phyloP scores from a whole-genome alignment of 2,888 invertebrate species.

The Rosalia funebris region DNA sequence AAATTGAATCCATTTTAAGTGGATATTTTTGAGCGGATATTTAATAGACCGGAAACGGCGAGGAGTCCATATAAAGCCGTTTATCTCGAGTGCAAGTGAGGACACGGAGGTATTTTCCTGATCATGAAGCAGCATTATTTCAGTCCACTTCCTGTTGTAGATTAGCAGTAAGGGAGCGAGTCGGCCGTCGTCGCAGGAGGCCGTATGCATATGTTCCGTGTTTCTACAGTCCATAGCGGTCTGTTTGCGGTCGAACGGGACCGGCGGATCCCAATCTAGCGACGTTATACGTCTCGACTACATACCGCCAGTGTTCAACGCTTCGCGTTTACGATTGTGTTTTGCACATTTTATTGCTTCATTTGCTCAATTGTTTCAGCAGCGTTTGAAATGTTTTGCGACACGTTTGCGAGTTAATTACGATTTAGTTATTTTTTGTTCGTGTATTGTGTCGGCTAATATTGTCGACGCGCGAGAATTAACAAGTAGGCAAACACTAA shows the following conservation, averaged over 20 bases:
- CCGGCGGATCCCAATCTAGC: conserved; percentile 38
- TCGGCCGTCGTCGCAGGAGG: conserved; percentile 30
- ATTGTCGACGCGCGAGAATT: conserved; percentile 1
- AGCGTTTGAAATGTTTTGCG: conserved; percentile 37
- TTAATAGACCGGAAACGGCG: conserved; percentile 40
- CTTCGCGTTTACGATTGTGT: conserved; percentile 43
- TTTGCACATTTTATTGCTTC: conserved; percentile 44
- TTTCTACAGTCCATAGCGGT: conserved; percentile 40
- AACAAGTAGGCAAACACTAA: conserved; percentile 19
- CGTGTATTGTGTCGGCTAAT: conserved; percentile 14
- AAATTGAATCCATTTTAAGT: conserved; percentile 35
- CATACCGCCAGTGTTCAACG: conserved; percentile 35
- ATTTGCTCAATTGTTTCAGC: conserved; percentile 45
- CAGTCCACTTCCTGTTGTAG: conserved; percentile 41
- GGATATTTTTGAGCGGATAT: conserved; percentile 36
- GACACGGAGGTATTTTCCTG: conserved; percentile 43
- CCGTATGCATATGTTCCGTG: conserved; percentile 37
- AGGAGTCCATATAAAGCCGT: conserved; percentile 39
- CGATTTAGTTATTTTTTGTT: conserved; percentile 24
- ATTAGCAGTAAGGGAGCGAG: conserved; percentile 38
- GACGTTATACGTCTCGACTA: conserved; percentile 35
- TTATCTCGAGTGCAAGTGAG: conserved; percentile 41
- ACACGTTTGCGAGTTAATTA: conserved; percentile 42
- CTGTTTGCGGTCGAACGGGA: conserved; percentile 38
- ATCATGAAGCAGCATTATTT: conserved; percentile 42